A percentile compares a stretch with the other conserved stretches of the same genome.
Conservation (phyloP, 2,113 vertebrate genomes). For the Toxotes chatareus region DNA sequence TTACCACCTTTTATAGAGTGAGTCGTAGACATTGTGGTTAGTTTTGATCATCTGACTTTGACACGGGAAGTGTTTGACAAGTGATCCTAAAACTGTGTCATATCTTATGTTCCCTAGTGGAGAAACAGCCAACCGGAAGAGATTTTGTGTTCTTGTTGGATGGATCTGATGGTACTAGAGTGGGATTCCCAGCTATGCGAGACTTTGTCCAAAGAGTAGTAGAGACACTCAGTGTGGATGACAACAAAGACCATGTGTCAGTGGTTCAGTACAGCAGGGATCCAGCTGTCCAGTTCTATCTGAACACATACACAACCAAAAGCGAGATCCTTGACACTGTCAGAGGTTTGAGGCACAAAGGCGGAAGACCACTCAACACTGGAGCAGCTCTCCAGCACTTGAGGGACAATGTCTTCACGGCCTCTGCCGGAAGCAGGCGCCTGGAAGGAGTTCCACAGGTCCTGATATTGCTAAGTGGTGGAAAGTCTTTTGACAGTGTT, state of each 20-base stretch:
- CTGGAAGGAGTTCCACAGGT: conserved; percentile 85
- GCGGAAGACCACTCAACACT: conserved; percentile 62
- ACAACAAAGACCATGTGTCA: conserved; percentile 63
- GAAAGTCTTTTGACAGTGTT: conserved; percentile 64
- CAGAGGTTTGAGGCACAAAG: conserved; percentile 49
- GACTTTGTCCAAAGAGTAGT: conserved; percentile 65
- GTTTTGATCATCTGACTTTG: background rate
- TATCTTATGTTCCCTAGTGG: conserved; percentile 37
- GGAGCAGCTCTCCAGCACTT: conserved; percentile 65
- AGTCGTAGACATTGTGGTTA: background rate
- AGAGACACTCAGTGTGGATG: conserved; percentile 50
- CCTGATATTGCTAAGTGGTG: conserved; percentile 67
- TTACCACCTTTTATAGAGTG: background rate
- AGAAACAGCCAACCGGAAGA: conserved; percentile 11
- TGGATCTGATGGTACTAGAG: conserved; percentile 84
- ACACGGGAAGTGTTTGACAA: accelerated
- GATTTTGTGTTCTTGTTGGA: conserved; percentile 84
- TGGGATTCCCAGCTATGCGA: conserved; percentile 61
- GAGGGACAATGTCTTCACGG: conserved; percentile 81
- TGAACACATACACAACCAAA: conserved; percentile 52
- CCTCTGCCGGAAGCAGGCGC: conserved; percentile 84
- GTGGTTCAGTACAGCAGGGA: conserved; percentile 70
- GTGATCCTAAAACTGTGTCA: background rate
- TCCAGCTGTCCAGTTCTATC: conserved; percentile 56
- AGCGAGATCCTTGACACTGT: conserved; percentile 23